Percentiles rank a stretch among this genome's conserved stretches.
Conservation (phyloP, 2,797 vertebrate species). For the Rhabdomys pumilio region DNA sequence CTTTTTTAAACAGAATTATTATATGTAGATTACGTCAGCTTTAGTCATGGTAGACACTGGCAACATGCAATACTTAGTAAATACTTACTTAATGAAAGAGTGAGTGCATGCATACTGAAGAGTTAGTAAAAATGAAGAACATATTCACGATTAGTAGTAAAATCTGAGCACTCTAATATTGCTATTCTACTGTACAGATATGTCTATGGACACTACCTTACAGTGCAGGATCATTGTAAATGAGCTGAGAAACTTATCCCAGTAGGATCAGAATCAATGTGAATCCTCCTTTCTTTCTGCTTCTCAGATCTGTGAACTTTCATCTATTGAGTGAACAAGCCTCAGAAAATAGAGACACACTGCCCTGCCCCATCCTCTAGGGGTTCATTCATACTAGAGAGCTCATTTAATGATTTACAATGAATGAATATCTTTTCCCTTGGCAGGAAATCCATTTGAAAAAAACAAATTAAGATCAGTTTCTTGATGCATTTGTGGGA, state of each 20-base stretch:
- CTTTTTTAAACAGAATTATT: not conserved
- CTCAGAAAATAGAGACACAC: slow-evolving; percentile 58
- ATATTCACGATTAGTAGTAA: not conserved
- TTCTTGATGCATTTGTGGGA: slow-evolving; percentile 75
- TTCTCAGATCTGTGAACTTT: not conserved
- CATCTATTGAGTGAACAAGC: not conserved
- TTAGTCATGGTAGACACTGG: not conserved
- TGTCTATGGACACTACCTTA: not conserved
- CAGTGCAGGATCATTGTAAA: not conserved
- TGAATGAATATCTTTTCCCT: slow-evolving; percentile 63
- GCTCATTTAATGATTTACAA: slow-evolving; percentile 77
- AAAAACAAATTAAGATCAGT: slow-evolving; percentile 76
- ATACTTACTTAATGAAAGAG: not conserved
- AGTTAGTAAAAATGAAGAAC: not conserved
- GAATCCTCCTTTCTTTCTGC: not conserved
- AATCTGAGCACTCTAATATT: not conserved
- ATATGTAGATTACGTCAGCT: not conserved
- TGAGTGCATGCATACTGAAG: not conserved
- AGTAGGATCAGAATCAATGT: not conserved
- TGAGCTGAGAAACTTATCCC: slow-evolving; percentile 24
- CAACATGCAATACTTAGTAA: not conserved
- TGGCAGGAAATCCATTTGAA: slow-evolving; percentile 77
- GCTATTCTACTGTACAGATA: not conserved
- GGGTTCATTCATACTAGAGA: slow-evolving; percentile 61
- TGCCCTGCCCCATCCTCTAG: not conserved